Evolutionary conservation across 2,113 vertebrate genomes (phyloP).

Genomic region (Butastur rufipennis): DNA sequence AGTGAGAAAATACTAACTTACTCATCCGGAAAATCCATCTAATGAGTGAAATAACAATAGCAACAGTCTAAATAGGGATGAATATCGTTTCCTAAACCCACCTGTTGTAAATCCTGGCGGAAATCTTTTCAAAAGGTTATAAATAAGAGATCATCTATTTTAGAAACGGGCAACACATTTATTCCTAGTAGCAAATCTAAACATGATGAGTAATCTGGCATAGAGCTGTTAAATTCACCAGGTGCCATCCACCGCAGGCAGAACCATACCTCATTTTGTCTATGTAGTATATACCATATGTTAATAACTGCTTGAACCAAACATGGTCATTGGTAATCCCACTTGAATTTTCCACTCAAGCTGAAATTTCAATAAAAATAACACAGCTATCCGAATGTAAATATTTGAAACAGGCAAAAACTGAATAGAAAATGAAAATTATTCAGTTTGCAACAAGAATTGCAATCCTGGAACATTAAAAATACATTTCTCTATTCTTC

Average conservation of each 20-base stretch:
- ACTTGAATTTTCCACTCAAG: not conserved
- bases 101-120: conserved; percentile 56
- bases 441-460: not conserved
- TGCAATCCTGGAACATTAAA: not conserved
- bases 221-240: conserved; percentile 64
- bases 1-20: conserved; percentile 35
- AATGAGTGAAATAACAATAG: conserved; percentile 37
- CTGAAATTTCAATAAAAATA: conserved; percentile 15
- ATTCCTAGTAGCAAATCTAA: conserved; percentile 65
- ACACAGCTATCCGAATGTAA: not conserved
- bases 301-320: conserved; percentile 19
- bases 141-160: conserved; percentile 72
- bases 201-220: conserved; percentile 68
- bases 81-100: conserved; percentile 60
- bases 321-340: not conserved
- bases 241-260: conserved; percentile 47
- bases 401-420: not conserved
- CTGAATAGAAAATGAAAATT: not conserved
- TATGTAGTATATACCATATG: conserved; percentile 18
- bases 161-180: conserved; percentile 66
- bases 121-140: conserved; percentile 62
- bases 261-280: not conserved
- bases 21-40: conserved; percentile 49
- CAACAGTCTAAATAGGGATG: conserved; percentile 49
- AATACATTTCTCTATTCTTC: not conserved